Evolutionary conservation across 1,140 invertebrate genomes (phyloP), one percentile per base, ranked within the genome.

Genomic region (Adoxophyes honmai): DNA sequence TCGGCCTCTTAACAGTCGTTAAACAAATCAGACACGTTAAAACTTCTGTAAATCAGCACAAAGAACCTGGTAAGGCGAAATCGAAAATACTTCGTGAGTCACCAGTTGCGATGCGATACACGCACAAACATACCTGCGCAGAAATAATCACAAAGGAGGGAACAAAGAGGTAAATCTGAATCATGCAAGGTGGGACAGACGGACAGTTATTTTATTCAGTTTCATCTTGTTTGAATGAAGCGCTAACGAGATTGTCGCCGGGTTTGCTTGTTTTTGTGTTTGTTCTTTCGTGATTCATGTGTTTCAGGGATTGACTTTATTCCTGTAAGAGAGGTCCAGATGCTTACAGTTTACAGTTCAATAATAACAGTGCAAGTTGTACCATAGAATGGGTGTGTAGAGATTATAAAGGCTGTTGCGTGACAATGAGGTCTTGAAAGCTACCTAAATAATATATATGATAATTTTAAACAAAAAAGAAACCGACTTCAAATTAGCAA

Each of bases 61-160:
- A 39, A 56, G 37, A 56, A 65, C 68, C 65, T 68, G 60, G 68
- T 60, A 57, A 59, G 56, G 63, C 59, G 39, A 65, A 56, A 63
- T 64, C 64, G 48, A 66, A 80, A 78, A 80, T 80, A 80, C 62
- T 38, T 59, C 42, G 51, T 79, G 73, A 79, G 64, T 79, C 76
- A 79, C 61, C 55, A 36, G 42, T 48, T 48, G 42, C 42, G 42
- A 48, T 16, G 42, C 4, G 21, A 48, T 16, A 44, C 10, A 33
- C 13, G 14, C 11, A 55, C 21, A 37, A 16, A 44, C 52, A 36
- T 38, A 38, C 60, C 60, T 57, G 60, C 51, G 21, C 37, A 42
- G 52, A 65, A 68, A 68, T 68, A 68, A 62, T 65, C 62, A 65
- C 66, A 68, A 68, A 68, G 66, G 42, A 48, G 57, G 52, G 44